These are phyloP conservation scores for Scophthalmus maximus DNA, from an alignment of 2,113 vertebrate species.

Conservation along the genomic window DNA sequence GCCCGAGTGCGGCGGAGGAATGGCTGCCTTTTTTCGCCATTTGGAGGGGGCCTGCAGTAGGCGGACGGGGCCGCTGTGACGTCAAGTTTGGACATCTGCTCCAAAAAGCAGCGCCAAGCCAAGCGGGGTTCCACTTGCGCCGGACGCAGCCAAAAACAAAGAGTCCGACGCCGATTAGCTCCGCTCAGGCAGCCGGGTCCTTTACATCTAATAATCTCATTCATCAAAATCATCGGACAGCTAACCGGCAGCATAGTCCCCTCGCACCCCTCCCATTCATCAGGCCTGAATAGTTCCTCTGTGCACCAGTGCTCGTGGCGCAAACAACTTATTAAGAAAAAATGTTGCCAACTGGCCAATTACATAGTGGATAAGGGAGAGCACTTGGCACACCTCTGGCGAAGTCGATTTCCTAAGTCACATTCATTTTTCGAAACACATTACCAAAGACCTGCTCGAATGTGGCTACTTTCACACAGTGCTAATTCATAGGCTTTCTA, in stretches of 20 bases:
- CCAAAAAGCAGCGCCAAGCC: slow-evolving; percentile 35
- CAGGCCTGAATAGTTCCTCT: background rate
- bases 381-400: background rate
- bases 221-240: slow-evolving; percentile 10
- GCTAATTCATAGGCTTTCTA: background rate
- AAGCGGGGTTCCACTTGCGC: slow-evolving; percentile 34
- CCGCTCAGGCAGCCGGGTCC: background rate
- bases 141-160: slow-evolving; percentile 5
- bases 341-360: background rate
- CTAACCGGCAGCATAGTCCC: background rate
- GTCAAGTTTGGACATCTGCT: slow-evolving; percentile 26
- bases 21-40: slow-evolving; percentile 48
- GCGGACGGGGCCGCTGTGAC: slow-evolving; percentile 6
- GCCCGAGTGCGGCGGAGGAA: slow-evolving; percentile 18
- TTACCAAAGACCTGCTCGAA: background rate
- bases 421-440: background rate
- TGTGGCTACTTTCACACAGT: background rate
- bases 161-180: background rate
- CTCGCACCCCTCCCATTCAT: background rate
- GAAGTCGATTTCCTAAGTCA: background rate
- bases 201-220: slow-evolving; percentile 31
- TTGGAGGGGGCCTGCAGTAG: slow-evolving; percentile 18
- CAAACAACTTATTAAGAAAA: background rate
- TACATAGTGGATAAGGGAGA: background rate
- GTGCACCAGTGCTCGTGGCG: background rate